A percentile compares a stretch with the other conserved stretches of the same genome.
Conservation (phyloP, 2,888 invertebrate genomes). For the Didymodactylos carnosus region DNA sequence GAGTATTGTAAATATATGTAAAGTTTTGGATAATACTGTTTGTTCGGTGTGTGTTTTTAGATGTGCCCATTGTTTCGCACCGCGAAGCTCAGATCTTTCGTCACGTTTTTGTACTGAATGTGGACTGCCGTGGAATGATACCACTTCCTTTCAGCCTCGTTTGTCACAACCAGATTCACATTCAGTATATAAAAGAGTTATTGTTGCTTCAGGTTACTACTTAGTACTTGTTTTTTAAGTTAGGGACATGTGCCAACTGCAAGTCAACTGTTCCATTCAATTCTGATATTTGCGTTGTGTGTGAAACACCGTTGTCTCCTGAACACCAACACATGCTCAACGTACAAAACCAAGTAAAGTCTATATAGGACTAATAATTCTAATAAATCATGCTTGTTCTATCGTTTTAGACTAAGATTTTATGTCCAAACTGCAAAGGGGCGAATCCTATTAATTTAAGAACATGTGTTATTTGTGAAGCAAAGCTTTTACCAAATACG, state of each 20-base stretch:
- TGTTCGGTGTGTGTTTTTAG: no score
- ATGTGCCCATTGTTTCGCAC: constrained; percentile 29
- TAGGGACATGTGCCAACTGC: constrained; percentile 30
- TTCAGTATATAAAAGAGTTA: no score
- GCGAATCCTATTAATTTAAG: constrained; percentile 22
- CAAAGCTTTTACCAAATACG: constrained; percentile 17
- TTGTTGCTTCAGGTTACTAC: background rate
- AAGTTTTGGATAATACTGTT: no score
- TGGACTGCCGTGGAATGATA: constrained; percentile 25
- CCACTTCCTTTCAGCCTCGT: constrained; percentile 21
- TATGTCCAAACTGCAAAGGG: constrained; percentile 24
- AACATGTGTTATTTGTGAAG: constrained; percentile 23
- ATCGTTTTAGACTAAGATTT: constrained; percentile 17
- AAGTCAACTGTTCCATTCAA: constrained; percentile 31
- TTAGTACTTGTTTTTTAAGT: background rate
- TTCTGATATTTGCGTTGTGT: constrained; percentile 27
- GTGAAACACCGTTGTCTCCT: constrained; percentile 28
- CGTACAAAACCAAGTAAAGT: constrained; percentile 14
- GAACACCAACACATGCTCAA: constrained; percentile 24
- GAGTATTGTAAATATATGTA: no score
- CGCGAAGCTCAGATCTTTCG: constrained; percentile 27
- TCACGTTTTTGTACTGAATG: constrained; percentile 28
- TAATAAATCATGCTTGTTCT: background rate
- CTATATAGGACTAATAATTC: background rate
- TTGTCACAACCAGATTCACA: constrained; percentile 27